phyloP scores from a whole-genome alignment of 2,888 invertebrate genomes.

The Leucozona laternaria region DNA sequence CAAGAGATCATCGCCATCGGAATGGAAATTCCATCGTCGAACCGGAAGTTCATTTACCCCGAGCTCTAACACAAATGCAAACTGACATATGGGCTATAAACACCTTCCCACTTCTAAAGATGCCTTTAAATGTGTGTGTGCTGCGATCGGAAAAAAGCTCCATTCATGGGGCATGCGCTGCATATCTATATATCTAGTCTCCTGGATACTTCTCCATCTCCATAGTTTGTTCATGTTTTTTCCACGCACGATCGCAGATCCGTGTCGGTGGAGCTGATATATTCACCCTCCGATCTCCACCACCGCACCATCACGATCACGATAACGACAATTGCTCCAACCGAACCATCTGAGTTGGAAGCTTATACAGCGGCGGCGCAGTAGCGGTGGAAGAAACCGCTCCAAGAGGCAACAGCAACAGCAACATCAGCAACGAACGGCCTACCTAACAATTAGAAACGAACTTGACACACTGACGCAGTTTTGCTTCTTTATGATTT shows the following conservation, averaged over 20 bases:
- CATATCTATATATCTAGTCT: constrained; percentile 17
- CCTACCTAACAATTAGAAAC: constrained; percentile 77
- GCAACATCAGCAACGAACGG: constrained; percentile 43
- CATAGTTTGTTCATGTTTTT: neutral
- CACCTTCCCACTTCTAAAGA: constrained; percentile 33
- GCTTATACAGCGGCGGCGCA: constrained; percentile 12
- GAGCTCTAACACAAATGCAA: constrained; percentile 55
- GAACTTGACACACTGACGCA: constrained; percentile 82
- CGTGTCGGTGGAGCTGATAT: constrained; percentile 56
- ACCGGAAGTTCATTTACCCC: constrained; percentile 76
- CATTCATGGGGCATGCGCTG: constrained; percentile 70
- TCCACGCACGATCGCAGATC: constrained; percentile 67
- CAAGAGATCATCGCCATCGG: constrained; percentile 69
- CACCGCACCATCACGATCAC: neutral
- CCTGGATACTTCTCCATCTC: constrained; percentile 15
- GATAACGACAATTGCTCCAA: constrained; percentile 19
- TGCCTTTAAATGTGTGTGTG: constrained; percentile 45
- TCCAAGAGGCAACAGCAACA: constrained; percentile 28
- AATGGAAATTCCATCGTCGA: constrained; percentile 74
- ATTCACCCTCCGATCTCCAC: constrained; percentile 32
- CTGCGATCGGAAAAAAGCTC: constrained; percentile 50
- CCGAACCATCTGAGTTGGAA: constrained; percentile 15
- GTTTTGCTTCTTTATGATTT: constrained; percentile 77
- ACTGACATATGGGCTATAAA: constrained; percentile 15
- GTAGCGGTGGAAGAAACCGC: neutral